phyloP scores from a whole-genome alignment of 2,113 vertebrate genomes.

The Notothenia rossii region DNA sequence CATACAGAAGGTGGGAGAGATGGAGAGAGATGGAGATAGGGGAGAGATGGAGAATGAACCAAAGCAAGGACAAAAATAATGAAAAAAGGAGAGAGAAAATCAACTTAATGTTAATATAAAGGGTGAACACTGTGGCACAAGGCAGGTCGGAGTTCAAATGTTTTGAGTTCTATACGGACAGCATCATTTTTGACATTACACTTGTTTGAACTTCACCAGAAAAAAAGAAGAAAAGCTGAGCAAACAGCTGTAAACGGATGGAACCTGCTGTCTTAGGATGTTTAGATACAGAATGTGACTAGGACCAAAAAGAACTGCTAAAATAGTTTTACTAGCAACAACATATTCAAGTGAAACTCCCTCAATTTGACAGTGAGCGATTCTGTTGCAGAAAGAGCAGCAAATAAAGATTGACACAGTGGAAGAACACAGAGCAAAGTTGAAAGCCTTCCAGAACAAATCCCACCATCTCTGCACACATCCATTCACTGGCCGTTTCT shows the following conservation, averaged over 20 bases:
- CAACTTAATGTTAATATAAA: not conserved
- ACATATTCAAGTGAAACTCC: slow-evolving; percentile 19
- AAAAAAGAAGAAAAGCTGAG: not conserved
- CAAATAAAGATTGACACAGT: slow-evolving; percentile 37
- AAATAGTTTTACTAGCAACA: not conserved
- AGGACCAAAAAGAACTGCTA: too few species aligned
- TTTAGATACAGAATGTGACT: not conserved
- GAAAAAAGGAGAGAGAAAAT: slow-evolving; percentile 23
- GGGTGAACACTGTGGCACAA: not conserved
- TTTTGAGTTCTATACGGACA: not conserved
- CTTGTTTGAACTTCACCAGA: not conserved
- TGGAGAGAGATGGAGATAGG: not conserved
- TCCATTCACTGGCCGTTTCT: not conserved
- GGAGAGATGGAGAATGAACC: not conserved
- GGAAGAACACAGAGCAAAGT: slow-evolving; percentile 15
- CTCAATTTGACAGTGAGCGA: slow-evolving; percentile 18
- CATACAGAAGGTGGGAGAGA: not conserved
- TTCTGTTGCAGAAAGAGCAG: slow-evolving; percentile 43
- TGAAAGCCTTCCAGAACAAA: slow-evolving; percentile 41
- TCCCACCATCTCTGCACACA: slow-evolving; percentile 8
- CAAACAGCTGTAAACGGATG: not conserved
- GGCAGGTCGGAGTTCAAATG: not conserved
- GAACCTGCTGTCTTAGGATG: not conserved
- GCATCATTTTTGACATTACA: not conserved
- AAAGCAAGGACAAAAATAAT: slow-evolving; percentile 9